These are phyloP conservation scores for Octonoba sinensis DNA, from an alignment of 2,888 invertebrate species.

Conservation along the genomic window DNA sequence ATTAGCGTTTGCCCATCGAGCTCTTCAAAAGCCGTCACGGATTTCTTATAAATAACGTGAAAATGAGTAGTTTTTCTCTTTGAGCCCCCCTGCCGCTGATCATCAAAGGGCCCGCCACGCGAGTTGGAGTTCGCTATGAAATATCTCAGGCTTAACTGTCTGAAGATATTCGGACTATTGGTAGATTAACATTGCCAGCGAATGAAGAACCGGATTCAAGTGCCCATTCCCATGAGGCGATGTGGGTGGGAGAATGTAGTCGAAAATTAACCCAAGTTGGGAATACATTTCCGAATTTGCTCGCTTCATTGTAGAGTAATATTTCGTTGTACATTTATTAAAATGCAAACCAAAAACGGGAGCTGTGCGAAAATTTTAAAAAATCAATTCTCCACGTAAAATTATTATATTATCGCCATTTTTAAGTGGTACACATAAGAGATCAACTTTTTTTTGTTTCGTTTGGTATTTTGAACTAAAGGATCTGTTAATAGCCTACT, in stretches of 20 bases:
- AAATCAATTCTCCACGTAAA: too few relatives aligned
- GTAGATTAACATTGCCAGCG: too few relatives aligned
- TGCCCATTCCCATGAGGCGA: background rate
- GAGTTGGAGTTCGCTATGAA: conserved; percentile 27
- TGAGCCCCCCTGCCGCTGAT: conserved; percentile 3
- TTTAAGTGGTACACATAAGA: too few relatives aligned
- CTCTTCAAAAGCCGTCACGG: conserved; percentile 39
- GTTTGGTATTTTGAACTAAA: too few relatives aligned
- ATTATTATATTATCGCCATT: too few relatives aligned
- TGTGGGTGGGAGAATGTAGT: background rate
- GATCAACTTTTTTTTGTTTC: too few relatives aligned
- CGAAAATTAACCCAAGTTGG: background rate
- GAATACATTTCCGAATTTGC: too few relatives aligned
- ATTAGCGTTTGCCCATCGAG: conserved; percentile 42
- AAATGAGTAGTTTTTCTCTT: conserved; percentile 40
- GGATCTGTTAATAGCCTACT: too few relatives aligned
- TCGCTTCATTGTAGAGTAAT: too few relatives aligned
- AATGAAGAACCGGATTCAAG: conserved; percentile 48
- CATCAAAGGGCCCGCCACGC: conserved; percentile 41
- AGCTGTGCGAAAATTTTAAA: too few relatives aligned
- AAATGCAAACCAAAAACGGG: too few relatives aligned
- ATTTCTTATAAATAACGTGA: conserved; percentile 60
- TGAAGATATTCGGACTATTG: background rate
- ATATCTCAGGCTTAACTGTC: conserved; percentile 53
- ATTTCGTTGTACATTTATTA: too few relatives aligned